Percentiles rank a stretch among this genome's conserved stretches.
Evolutionary conservation across 2,113 vertebrate species (phyloP).

Genomic region (Trinectes maculatus): DNA sequence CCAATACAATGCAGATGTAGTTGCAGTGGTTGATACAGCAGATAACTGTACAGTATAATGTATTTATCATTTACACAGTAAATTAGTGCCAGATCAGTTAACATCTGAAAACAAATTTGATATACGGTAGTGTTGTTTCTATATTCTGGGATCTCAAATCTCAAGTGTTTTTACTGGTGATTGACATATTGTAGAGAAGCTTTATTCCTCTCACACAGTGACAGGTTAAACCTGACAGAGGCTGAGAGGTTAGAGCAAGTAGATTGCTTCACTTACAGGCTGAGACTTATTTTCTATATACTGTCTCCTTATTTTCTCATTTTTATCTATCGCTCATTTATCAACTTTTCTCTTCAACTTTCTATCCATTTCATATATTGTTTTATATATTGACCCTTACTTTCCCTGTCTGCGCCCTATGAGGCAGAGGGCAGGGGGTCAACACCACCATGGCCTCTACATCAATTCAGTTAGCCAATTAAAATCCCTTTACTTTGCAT

Average conservation of each 20-base stretch:
- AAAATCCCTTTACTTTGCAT: slow-evolving; percentile 35
- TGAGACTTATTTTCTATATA: slow-evolving; percentile 33
- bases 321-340: background rate
- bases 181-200: background rate
- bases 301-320: slow-evolving; percentile 10
- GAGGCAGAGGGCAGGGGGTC: slow-evolving; percentile 38
- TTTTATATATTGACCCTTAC: too few species aligned
- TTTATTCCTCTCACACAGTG: slow-evolving; percentile 56
- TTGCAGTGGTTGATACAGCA: too few species aligned
- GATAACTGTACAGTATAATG: too few species aligned
- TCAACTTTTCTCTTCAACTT: slow-evolving; percentile 23
- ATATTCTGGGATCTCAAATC: background rate
- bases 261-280: slow-evolving; percentile 74
- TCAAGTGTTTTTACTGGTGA: background rate
- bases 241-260: slow-evolving; percentile 57
- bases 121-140: background rate
- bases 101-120: too few species aligned
- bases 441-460: slow-evolving; percentile 49
- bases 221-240: slow-evolving; percentile 58
- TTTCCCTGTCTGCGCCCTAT: slow-evolving; percentile 16
- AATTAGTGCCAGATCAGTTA: background rate
- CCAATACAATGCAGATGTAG: too few species aligned
- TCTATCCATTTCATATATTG: slow-evolving; percentile 6
- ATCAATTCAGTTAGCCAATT: slow-evolving; percentile 63
- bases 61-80: too few species aligned